Base-by-base conservation (phyloP, 2,888 invertebrate genomes). In the Micropterix aruncella region DNA sequence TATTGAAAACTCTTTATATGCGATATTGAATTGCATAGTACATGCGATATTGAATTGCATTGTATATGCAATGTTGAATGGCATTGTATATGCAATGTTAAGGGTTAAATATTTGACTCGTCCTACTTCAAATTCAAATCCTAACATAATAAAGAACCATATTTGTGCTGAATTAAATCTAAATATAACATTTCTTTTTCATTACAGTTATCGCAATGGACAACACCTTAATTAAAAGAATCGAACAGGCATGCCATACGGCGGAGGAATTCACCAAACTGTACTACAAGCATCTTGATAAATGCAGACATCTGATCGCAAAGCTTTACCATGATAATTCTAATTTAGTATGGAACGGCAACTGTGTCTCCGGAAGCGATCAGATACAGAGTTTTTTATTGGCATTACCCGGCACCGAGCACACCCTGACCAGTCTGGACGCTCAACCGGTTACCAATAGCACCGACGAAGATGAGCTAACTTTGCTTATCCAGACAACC, bases 341-440 rank as follows among this genome's bases (percentile, higher is more conserved):
- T 3, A 69, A 83, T 12, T 65, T 93, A 43, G 81, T 89, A 39
- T 96, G 93, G 94, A 94, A 95, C 69, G 95, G 95, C 18, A 91
- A 90, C 62, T 83, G 84, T 3, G 73, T 85, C 1, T 77, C 72
- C 44, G 91, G 91, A 3, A 82, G 78, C 55, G 85, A 86, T 27
- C 78, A 77, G 48, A 91, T 96, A 45, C 82, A 88, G 56, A 87
- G 88, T 56, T 94, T 91, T 57, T 78, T 87, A 50, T 78, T 84
- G 58, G 84, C 86, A 51, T 66, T 95, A 45, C 94, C 95, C 2
- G 63, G 80, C 0, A 83, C 90, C 16, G 83, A 82, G 52, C 92
- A 93, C 59, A 71, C 68, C 2, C 57, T 93, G 41, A 76, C 74
- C 49, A 84, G 87, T 1, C 65, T 94, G 43, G 95, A 96, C 61